Base-by-base conservation (phyloP, 2,113 vertebrate genomes). In the Takifugu bimaculatus region DNA sequence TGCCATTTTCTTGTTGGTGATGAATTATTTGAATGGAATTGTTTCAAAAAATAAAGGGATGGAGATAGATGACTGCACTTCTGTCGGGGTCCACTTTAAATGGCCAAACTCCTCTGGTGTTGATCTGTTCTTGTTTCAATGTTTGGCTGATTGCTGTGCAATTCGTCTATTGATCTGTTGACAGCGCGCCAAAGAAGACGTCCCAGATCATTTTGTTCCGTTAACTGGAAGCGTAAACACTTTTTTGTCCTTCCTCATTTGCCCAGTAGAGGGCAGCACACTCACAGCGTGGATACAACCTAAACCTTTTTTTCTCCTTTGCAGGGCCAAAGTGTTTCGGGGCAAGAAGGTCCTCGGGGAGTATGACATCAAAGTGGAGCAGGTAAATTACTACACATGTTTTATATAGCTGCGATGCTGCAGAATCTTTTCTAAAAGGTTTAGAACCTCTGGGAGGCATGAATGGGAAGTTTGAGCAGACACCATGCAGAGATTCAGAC, bases 341-440 rank as follows among this genome's bases (percentile, higher is more conserved):
- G 96, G 96, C 20, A 99, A 97, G 87, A 99, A 97, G 83, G 65
- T 98, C 75, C 93, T 93, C 64, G 95, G 94, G 45, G 96, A 99
- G 71, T 96, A 92, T 32, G 97, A 99, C 74, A 92, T 99, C 89
- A 95, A 91, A 88, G 93, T 98, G 72, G 95, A 98, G 72, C 96
- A 99, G 95, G 96, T 98, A 92, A 39, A 39, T 39, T 10, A 39
- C 88, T 2, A 75, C 48, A 43, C 57, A 39, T 28, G 58, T 60
- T 70, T 68, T 64, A 39, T 5, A 51, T 26, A 57, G 26, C 13
- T 53, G 5, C 43, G 6, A 51, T 60, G 9, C 28, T 42, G 28
- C 13, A 50, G 54, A 70, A 43, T 64, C 3, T 25, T 72, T 56
- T 7, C 11, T 47, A 15, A 50, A 60, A 59, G 27, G 12, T 54